Base-by-base conservation (phyloP, 2,888 invertebrate genomes). In the Machimus atricapillus region DNA sequence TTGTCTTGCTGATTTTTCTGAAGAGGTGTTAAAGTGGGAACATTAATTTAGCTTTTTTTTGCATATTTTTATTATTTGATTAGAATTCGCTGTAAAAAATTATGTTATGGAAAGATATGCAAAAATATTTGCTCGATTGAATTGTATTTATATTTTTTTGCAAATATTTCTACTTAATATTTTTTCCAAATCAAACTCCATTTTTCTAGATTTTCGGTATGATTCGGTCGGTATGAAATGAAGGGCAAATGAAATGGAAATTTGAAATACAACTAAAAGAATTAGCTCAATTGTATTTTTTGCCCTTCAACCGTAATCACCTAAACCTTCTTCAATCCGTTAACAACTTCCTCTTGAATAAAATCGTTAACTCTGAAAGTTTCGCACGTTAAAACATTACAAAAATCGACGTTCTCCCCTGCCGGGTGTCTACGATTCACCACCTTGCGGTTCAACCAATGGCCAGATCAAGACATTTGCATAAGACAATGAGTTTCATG, bases 401-500 rank as follows among this genome's bases (percentile, higher is more conserved):
- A 23, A 66, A 66, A 66, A 66, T 66, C 27, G 66, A 66, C 66
- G 23, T 66, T 56, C 27, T 66, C 27, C 19, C 2, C 19, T 66
- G 12, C 27, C 23, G 66, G 66, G 66, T 66, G 9, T 66, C 66
- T 23, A 23, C 66, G 27, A 66, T 23, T 66, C 66, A 19, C 27
- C 66, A 66, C 66, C 66, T 27, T 19, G 27, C 12, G 23, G 66
- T 66, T 23, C 12, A 66, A 66, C 27, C 66, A 66, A 66, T 66
- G 66, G 66, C 66, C 66, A 66, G 66, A 66, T 66, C 23, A 66
- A 23, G 34, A 27, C 37, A 66, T 82, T 82, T 58, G 31, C 58
- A 52, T 66, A 82, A 82, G 58, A 58, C 27, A 82, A 58, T 58
- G 58, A 31, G 58, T 58, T 82, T 34, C 56, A 81, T 56, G 46